Evolutionary conservation across 2,113 vertebrate genomes (phyloP).

Genomic region (Natator depressus): DNA sequence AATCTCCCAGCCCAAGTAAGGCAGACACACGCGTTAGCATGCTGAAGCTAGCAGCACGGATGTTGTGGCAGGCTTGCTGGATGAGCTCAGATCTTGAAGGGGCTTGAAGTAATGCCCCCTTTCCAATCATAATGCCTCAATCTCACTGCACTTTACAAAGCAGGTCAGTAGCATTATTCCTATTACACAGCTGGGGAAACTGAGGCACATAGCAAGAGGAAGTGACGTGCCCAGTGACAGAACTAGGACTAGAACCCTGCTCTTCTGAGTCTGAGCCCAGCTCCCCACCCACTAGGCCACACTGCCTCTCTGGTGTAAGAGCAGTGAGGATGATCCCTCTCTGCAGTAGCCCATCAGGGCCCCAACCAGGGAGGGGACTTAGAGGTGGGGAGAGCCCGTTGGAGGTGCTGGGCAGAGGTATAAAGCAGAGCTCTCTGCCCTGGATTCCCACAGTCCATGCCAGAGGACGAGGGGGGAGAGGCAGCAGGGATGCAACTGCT

Average conservation of each 20-base stretch:
- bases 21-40: neutral
- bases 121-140: neutral
- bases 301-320: neutral
- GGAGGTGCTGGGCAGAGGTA: too few species aligned
- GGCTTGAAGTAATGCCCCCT: neutral
- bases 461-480: too few species aligned
- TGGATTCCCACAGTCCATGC: neutral
- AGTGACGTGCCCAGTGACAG: neutral
- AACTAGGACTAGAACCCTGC: neutral
- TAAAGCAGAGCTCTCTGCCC: too few species aligned
- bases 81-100: neutral
- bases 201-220: neutral
- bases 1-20: neutral
- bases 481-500: too few species aligned
- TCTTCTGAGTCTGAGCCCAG: neutral
- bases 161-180: too few species aligned
- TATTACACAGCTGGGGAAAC: neutral
- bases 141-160: neutral
- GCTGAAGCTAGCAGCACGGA: neutral
- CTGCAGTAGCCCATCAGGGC: neutral
- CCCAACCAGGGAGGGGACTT: too few species aligned
- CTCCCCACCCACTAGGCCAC: neutral
- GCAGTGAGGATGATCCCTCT: neutral
- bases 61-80: neutral
- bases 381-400: neutral